Conservation (phyloP, 2,113 vertebrate genomes). For the Fulica atra region DNA sequence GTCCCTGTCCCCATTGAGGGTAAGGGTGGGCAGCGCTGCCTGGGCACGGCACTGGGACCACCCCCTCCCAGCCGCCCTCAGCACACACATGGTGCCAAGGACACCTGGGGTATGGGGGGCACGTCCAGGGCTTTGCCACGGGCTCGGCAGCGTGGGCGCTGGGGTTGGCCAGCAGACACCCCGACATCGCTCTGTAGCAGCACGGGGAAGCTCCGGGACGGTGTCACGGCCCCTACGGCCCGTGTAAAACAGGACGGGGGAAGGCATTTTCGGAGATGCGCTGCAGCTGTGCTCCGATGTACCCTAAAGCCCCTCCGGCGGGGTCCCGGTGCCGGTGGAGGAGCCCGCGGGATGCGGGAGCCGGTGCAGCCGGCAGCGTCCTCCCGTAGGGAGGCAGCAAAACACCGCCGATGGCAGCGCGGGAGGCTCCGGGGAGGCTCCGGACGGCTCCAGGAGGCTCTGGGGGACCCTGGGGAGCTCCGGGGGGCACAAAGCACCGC, state of each 20-base stretch:
- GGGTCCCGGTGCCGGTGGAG: neutral
- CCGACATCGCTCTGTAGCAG: fast-evolving
- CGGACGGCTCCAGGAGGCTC: too few species aligned
- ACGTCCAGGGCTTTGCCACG: neutral
- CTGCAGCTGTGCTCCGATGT: neutral
- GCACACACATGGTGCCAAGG: fast-evolving
- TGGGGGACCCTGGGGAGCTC: neutral
- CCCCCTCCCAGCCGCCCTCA: neutral
- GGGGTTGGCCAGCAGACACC: neutral
- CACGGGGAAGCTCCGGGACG: fast-evolving
- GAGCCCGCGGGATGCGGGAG: neutral
- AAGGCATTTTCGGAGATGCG: too few species aligned
- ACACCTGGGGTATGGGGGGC: fast-evolving
- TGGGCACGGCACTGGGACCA: fast-evolving
- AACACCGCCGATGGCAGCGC: slow-evolving; percentile 19
- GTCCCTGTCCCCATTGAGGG: neutral
- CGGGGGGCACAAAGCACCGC: neutral
- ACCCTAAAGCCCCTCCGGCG: fast-evolving
- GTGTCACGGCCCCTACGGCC: too few species aligned
- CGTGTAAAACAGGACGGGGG: too few species aligned
- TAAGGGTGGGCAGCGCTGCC: neutral
- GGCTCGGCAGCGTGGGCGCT: neutral
- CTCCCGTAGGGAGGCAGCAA: slow-evolving; percentile 52
- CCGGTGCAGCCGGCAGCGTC: neutral
- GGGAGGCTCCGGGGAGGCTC: too few species aligned